A percentile compares a stretch with the other conserved stretches of the same genome.
Evolutionary conservation across 2,888 invertebrate species (phyloP).

Genomic region (Ophioninae sp.): DNA sequence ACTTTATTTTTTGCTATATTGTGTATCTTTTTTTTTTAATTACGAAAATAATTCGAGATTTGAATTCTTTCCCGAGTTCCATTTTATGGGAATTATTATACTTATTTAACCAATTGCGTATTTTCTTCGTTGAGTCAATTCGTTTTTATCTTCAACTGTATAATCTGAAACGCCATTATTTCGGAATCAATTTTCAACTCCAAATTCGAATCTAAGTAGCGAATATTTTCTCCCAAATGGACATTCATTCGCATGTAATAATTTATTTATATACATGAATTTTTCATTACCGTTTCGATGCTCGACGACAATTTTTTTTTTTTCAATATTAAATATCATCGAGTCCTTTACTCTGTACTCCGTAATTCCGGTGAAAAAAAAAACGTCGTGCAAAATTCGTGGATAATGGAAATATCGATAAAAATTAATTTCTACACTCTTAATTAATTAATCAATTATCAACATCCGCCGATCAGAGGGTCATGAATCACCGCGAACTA

Average conservation of each 20-base stretch:
- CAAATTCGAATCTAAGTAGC: not conserved
- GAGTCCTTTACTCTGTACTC: too few species aligned
- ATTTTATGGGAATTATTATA: too few species aligned
- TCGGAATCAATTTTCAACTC: not conserved
- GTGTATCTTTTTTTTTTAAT: too few species aligned
- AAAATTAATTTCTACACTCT: not conserved
- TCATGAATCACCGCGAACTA: not conserved
- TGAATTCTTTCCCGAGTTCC: too few species aligned
- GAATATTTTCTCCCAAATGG: not conserved
- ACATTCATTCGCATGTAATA: not conserved
- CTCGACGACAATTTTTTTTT: too few species aligned
- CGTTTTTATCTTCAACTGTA: not conserved
- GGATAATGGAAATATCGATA: not conserved
- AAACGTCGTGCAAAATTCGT: too few species aligned
- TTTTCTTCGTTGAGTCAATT: not conserved
- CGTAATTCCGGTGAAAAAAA: too few species aligned
- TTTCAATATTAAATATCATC: too few species aligned
- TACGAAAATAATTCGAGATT: too few species aligned
- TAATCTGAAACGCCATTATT: not conserved
- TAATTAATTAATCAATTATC: not conserved
- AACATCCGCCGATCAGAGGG: conserved; percentile 16
- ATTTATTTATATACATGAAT: not conserved
- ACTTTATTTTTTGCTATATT: too few species aligned
- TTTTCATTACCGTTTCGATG: too few species aligned
- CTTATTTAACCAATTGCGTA: too few species aligned